Percentiles rank a stretch among this genome's conserved stretches.
These are phyloP conservation scores for Colinus virginianus DNA, from an alignment of 2,113 vertebrate genomes.

Conservation along the genomic window DNA sequence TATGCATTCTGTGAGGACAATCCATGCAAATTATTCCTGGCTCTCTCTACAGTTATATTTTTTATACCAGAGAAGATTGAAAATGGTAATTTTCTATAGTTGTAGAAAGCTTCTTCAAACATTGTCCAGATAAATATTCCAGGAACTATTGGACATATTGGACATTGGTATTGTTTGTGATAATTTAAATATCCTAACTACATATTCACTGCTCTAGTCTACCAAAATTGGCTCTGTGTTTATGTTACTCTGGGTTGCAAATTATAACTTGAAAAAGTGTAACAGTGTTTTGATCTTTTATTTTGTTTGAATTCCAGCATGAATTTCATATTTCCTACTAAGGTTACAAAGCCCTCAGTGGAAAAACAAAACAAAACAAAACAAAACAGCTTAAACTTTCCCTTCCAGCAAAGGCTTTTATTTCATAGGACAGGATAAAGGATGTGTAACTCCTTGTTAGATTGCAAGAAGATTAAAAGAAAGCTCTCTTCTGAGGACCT, in stretches of 20 bases:
- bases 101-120: not conserved
- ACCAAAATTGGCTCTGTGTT: not conserved
- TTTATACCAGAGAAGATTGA: not conserved
- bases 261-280: not conserved
- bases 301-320: not conserved
- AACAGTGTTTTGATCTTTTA: not conserved
- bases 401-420: not conserved
- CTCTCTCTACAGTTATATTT: not conserved
- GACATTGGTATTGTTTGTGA: not conserved
- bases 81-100: not conserved
- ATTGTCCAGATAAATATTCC: not conserved
- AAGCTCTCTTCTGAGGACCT: not conserved
- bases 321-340: not conserved
- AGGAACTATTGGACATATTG: not conserved
- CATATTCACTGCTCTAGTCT: not conserved
- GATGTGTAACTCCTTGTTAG: conserved; percentile 3
- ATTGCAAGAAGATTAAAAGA: conserved; percentile 51
- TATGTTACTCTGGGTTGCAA: not conserved
- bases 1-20: not conserved
- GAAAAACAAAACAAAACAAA: not conserved
- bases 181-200: not conserved
- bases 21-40: not conserved
- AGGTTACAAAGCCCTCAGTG: not conserved
- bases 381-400: not conserved
- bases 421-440: conserved; percentile 1